Percentiles rank a stretch among this genome's conserved stretches.
These are phyloP conservation scores for Muscicapa comitata DNA, from an alignment of 2,797 vertebrate genomes.

Conservation along the genomic window DNA sequence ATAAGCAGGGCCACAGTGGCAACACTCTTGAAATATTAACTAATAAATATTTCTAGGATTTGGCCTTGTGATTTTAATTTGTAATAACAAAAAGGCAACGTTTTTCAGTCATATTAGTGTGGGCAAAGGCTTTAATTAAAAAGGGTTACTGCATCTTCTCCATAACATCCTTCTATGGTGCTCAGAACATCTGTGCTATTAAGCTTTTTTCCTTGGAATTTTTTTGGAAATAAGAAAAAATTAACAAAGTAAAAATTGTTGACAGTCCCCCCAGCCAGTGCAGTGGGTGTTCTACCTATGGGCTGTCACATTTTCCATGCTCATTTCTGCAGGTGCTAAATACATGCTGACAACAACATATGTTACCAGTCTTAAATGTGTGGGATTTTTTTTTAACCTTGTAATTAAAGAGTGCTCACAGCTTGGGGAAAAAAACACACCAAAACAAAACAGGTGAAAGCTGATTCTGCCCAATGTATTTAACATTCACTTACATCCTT, in stretches of 20 bases:
- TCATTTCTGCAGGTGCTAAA: constrained; percentile 84
- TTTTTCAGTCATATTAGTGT: background rate
- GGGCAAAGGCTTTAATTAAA: background rate
- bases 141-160: constrained; percentile 31
- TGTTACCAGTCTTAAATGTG: constrained; percentile 77
- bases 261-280: constrained; percentile 61
- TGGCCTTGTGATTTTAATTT: background rate
- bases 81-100: background rate
- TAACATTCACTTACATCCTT: background rate
- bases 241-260: constrained; percentile 81
- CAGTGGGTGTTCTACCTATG: constrained; percentile 70
- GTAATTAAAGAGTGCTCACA: constrained; percentile 75
- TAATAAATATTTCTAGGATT: background rate
- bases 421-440: constrained; percentile 50
- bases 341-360: constrained; percentile 82
- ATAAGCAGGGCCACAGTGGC: background rate
- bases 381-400: constrained; percentile 51
- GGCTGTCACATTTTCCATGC: constrained; percentile 73
- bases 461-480: constrained; percentile 55
- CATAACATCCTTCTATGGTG: background rate
- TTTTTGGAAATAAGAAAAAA: constrained; percentile 75
- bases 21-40: background rate
- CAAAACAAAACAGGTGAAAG: constrained; percentile 71
- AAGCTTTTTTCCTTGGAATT: constrained; percentile 15
- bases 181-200: constrained; percentile 65